phyloP scores from a whole-genome alignment of 2,797 vertebrate genomes.

The Periparus ater region DNA sequence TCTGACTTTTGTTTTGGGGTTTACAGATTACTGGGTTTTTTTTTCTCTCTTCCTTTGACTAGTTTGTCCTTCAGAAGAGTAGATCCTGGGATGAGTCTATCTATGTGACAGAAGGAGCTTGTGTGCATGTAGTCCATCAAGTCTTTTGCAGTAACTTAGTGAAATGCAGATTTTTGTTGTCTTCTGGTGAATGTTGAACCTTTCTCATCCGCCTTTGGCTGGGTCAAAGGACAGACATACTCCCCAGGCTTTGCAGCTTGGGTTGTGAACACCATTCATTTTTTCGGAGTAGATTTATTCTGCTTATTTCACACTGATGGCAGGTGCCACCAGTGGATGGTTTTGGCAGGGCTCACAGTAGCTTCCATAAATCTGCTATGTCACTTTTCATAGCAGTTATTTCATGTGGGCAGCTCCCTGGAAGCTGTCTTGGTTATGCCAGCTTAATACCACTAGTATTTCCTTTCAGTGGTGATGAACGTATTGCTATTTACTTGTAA shows the following conservation, averaged over 20 bases:
- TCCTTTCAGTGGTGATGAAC: background rate
- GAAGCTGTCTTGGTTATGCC: background rate
- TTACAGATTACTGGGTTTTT: background rate
- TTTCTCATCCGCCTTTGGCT: background rate
- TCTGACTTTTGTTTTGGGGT: background rate
- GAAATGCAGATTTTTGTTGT: background rate
- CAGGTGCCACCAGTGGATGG: background rate
- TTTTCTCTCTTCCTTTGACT: background rate
- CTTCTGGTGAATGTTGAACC: background rate
- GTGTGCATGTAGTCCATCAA: background rate
- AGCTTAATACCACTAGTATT: background rate
- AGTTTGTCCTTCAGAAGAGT: background rate
- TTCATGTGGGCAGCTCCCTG: background rate
- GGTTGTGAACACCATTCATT: background rate
- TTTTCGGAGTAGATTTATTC: background rate
- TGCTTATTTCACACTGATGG: background rate
- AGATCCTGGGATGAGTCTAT: background rate
- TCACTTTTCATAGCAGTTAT: background rate
- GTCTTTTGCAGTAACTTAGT: background rate
- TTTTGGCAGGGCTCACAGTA: background rate
- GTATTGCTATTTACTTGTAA: background rate
- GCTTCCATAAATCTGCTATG: background rate
- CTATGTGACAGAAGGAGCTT: fast-evolving
- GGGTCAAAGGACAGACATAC: background rate
- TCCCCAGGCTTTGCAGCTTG: background rate